Percentiles rank a stretch among this genome's conserved stretches.
phyloP scores from a whole-genome alignment of 1,140 invertebrate genomes.

The Hylyphantes graminicola region DNA sequence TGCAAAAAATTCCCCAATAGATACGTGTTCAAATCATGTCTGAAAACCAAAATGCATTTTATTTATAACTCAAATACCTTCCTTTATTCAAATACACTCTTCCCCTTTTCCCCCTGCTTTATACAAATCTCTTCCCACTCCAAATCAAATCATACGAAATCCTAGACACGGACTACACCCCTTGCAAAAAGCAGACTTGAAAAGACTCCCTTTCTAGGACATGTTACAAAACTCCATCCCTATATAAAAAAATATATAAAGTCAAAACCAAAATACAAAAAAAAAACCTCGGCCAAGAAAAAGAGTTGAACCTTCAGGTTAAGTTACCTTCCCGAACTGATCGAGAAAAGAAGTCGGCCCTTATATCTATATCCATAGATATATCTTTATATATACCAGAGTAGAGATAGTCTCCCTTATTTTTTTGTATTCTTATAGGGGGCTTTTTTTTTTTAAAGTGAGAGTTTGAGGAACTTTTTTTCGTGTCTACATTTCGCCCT shows the following conservation, averaged over 20 bases:
- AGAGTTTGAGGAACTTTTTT: conserved; percentile 20
- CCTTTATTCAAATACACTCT: background rate
- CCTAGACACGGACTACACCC: background rate
- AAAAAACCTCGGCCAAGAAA: background rate
- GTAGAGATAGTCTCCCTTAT: conserved; percentile 38
- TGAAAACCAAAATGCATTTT: too few relatives aligned
- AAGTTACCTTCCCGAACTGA: conserved; percentile 53
- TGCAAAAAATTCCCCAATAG: too few relatives aligned
- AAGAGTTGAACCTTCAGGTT: conserved; percentile 49
- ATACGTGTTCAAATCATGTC: too few relatives aligned
- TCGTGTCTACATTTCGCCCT: conserved; percentile 20
- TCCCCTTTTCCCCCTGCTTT: background rate
- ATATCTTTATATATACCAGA: conserved; percentile 42
- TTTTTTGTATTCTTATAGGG: conserved; percentile 18
- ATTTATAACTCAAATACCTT: background rate
- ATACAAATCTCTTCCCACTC: too few relatives aligned
- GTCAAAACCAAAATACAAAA: background rate
- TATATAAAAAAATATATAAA: background rate
- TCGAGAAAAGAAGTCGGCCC: conserved; percentile 13
- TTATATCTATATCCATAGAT: too few relatives aligned
- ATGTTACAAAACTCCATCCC: background rate
- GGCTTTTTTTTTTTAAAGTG: conserved; percentile 19
- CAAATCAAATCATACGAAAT: too few relatives aligned
- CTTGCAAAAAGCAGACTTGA: background rate
- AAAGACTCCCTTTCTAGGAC: background rate